Conservation (phyloP, 2,113 vertebrate species). For the Dasyornis broadbenti region DNA sequence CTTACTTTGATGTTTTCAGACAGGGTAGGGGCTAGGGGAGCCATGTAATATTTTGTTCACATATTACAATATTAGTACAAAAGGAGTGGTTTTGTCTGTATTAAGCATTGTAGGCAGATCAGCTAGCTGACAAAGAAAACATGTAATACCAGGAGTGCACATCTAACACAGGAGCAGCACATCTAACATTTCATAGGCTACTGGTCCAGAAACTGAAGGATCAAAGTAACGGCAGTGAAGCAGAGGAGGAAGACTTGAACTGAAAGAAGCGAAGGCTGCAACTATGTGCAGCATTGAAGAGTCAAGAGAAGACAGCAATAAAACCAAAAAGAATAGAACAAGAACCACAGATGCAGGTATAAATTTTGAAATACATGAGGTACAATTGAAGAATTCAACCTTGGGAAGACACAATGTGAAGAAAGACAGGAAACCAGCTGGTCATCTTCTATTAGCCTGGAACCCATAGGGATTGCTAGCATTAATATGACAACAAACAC, state of each 20-base stretch:
- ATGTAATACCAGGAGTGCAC: neutral
- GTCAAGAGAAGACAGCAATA: neutral
- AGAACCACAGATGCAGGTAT: neutral
- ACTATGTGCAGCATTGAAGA: neutral
- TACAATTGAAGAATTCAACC: neutral
- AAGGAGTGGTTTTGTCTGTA: neutral
- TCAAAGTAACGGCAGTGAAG: neutral
- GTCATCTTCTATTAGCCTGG: neutral
- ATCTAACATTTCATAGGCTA: accelerated
- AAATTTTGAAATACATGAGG: neutral
- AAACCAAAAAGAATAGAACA: neutral
- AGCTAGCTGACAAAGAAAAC: neutral
- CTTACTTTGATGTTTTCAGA: neutral
- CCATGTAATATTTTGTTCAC: neutral
- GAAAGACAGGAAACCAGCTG: neutral
- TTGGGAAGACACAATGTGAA: neutral
- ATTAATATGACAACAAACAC: neutral
- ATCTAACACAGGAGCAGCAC: neutral
- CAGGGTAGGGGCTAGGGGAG: neutral
- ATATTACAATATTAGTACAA: neutral
- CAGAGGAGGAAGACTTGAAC: neutral
- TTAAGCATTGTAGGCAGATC: neutral
- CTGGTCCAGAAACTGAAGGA: neutral
- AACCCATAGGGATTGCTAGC: neutral
- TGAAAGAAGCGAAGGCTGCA: neutral